These are phyloP conservation scores for Synanceia verrucosa DNA, from an alignment of 2,797 vertebrate species.

Conservation along the genomic window DNA sequence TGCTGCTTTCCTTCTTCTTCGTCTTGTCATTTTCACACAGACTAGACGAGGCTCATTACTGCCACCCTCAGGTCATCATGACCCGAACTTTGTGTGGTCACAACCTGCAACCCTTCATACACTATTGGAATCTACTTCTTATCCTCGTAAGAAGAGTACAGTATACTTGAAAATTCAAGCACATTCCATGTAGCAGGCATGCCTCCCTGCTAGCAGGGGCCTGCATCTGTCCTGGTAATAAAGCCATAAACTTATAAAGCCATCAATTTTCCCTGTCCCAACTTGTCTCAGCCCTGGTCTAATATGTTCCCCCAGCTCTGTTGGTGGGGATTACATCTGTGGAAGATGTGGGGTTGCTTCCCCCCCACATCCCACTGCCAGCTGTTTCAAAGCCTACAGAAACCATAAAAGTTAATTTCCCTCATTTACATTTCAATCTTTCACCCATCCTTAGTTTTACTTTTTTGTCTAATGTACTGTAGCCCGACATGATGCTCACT, in stretches of 20 bases:
- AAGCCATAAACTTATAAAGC: slow-evolving; percentile 35
- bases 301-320: slow-evolving; percentile 39
- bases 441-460: slow-evolving; percentile 36
- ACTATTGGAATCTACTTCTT: background rate
- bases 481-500: slow-evolving; percentile 23
- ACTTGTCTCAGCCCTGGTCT: slow-evolving; percentile 22
- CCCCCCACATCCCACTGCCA: slow-evolving; percentile 27
- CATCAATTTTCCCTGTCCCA: slow-evolving; percentile 21
- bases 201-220: background rate
- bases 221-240: slow-evolving; percentile 26
- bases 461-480: slow-evolving; percentile 38
- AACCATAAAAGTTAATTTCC: slow-evolving; percentile 39
- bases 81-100: no score
- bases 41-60: no score
- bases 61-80: no score
- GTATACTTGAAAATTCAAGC: background rate
- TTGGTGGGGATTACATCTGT: slow-evolving; percentile 46
- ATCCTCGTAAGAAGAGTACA: background rate
- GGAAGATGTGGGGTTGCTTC: slow-evolving; percentile 21
- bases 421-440: slow-evolving; percentile 56
- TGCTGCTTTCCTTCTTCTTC: no score
- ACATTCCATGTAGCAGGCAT: background rate
- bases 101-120: no score
- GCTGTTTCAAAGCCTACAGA: slow-evolving; percentile 52
- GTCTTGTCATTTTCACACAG: no score